These are phyloP conservation scores for Ophiothrix spiculata DNA, from an alignment of 35 echinoderm and acorn worm genomes.

Conservation along the genomic window DNA sequence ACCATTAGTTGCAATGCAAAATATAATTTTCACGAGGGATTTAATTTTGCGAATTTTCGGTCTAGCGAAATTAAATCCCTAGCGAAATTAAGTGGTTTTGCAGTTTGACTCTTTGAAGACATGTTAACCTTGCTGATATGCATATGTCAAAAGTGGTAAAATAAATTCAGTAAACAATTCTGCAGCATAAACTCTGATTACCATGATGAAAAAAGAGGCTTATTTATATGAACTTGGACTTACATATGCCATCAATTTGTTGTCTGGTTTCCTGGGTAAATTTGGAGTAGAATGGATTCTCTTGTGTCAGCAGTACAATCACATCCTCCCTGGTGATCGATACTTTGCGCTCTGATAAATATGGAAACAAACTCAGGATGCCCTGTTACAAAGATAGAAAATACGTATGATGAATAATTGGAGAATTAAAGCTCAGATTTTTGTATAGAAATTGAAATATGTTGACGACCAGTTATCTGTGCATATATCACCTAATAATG, in stretches of 20 bases:
- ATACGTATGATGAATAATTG: background rate
- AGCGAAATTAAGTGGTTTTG: no score
- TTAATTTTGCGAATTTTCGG: no score
- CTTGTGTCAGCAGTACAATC: slow-evolving; percentile 52
- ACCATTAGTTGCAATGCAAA: no score
- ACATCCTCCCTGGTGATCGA: slow-evolving; percentile 61
- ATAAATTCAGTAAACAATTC: slow-evolving; percentile 33
- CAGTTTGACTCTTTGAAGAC: slow-evolving; percentile 29
- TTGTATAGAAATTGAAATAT: background rate
- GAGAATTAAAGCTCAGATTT: background rate
- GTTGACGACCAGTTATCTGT: background rate
- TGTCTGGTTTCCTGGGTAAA: slow-evolving; percentile 51
- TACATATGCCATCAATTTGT: slow-evolving; percentile 27
- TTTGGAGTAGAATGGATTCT: slow-evolving; percentile 60
- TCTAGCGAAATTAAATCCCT: no score
- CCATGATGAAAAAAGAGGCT: slow-evolving; percentile 34
- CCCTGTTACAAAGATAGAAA: slow-evolving; percentile 33
- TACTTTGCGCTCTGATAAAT: slow-evolving; percentile 48
- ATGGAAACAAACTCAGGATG: slow-evolving; percentile 56
- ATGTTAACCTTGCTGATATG: slow-evolving; percentile 32
- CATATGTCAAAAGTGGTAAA: slow-evolving; percentile 43
- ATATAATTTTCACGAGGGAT: no score
- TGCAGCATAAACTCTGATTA: slow-evolving; percentile 47
- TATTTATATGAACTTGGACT: no score
- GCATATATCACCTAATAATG: background rate